phyloP scores from a whole-genome alignment of 2,888 invertebrate genomes.

The Eretmocerus hayati region DNA sequence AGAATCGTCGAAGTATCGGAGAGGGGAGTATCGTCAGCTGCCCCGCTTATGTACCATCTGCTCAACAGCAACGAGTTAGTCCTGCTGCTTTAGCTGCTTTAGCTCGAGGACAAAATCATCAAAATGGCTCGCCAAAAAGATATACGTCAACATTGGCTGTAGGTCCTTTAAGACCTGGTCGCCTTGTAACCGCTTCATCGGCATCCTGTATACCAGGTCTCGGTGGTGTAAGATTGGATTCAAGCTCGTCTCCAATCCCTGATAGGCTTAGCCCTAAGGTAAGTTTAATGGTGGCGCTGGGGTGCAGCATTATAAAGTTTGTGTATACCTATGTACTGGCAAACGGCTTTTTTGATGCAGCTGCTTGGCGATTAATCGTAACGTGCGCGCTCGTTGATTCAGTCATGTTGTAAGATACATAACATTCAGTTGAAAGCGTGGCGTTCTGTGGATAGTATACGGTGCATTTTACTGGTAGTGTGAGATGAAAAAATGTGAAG shows the following conservation, averaged over 20 bases:
- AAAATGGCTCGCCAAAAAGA: slow-evolving; percentile 15
- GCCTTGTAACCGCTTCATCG: background rate
- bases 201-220: slow-evolving; percentile 13
- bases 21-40: slow-evolving; percentile 29
- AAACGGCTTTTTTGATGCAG: too few species aligned
- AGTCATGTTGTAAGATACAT: too few species aligned
- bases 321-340: too few species aligned
- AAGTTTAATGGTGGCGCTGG: background rate
- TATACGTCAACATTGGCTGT: slow-evolving; percentile 20
- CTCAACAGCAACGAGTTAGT: slow-evolving; percentile 9
- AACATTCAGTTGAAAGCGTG: too few species aligned
- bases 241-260: slow-evolving; percentile 22
- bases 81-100: slow-evolving; percentile 11
- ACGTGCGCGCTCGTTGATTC: too few species aligned
- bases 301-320: too few species aligned
- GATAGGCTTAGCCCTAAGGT: slow-evolving; percentile 60
- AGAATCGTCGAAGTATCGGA: too few species aligned
- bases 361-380: too few species aligned
- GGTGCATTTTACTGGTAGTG: too few species aligned
- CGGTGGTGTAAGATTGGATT: slow-evolving; percentile 1
- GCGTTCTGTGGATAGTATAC: too few species aligned
- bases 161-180: slow-evolving; percentile 12
- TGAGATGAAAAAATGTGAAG: too few species aligned
- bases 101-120: too few species aligned
- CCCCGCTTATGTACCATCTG: slow-evolving; percentile 29